A percentile compares a stretch with the other conserved stretches of the same genome.
These are phyloP conservation scores for Drosophila erecta DNA, from an alignment of 1,140 invertebrate species.

Conservation along the genomic window DNA sequence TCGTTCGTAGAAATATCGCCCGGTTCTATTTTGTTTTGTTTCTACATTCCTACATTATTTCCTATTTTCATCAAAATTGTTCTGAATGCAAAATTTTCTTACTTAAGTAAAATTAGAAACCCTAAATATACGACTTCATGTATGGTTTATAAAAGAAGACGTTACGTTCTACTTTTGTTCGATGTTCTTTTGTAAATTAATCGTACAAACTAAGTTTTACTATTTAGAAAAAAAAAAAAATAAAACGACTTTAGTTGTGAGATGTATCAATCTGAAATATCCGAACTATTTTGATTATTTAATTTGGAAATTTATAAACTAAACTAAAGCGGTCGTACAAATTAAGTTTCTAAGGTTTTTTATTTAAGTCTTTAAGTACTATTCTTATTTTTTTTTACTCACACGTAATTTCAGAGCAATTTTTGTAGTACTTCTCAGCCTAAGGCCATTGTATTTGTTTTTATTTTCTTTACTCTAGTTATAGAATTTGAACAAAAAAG, in stretches of 20 bases:
- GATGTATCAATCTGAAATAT: neutral
- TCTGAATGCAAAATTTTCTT: slow-evolving; percentile 81
- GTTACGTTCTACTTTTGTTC: neutral
- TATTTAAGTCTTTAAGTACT: slow-evolving; percentile 70
- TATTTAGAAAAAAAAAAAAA: neutral
- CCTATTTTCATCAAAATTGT: slow-evolving; percentile 72
- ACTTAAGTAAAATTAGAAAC: slow-evolving; percentile 38
- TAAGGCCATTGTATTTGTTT: slow-evolving; percentile 34
- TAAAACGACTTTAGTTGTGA: too few species aligned
- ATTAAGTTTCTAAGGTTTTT: slow-evolving; percentile 40
- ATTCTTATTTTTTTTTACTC: slow-evolving; percentile 38
- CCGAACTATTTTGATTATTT: neutral
- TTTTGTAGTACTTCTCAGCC: slow-evolving; percentile 44
- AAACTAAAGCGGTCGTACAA: slow-evolving; percentile 18
- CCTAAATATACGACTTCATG: slow-evolving; percentile 24
- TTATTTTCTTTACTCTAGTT: slow-evolving; percentile 9
- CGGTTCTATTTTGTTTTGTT: slow-evolving; percentile 48
- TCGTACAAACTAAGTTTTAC: slow-evolving; percentile 29
- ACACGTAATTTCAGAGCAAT: slow-evolving; percentile 71
- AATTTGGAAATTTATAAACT: slow-evolving; percentile 2
- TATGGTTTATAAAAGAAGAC: slow-evolving; percentile 21
- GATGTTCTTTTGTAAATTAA: neutral
- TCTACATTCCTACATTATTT: slow-evolving; percentile 57
- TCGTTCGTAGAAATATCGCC: slow-evolving; percentile 20
- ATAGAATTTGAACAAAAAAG: slow-evolving; percentile 1